These are phyloP conservation scores for Musca domestica DNA, from an alignment of 1,140 invertebrate species.

Conservation along the genomic window DNA sequence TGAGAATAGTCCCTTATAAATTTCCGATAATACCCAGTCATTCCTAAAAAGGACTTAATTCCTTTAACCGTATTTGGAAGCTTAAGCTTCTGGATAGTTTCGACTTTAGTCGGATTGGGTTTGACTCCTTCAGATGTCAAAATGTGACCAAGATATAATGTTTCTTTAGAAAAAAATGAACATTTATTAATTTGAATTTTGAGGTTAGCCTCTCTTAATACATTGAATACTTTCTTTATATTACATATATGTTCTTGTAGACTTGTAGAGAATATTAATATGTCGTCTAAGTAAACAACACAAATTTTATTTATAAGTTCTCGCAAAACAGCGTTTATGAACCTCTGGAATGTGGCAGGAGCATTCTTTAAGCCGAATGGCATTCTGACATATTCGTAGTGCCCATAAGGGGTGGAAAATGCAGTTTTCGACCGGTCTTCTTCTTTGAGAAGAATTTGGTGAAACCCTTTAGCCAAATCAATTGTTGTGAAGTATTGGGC, in stretches of 20 bases:
- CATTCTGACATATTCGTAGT: background rate
- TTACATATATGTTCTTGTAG: background rate
- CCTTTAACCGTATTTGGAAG: too few relatives aligned
- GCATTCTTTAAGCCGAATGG: background rate
- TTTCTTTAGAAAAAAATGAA: too few relatives aligned
- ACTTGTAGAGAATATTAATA: background rate
- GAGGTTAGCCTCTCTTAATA: too few relatives aligned
- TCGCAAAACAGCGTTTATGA: background rate
- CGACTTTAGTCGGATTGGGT: too few relatives aligned
- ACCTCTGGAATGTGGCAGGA: background rate
- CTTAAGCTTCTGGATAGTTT: too few relatives aligned
- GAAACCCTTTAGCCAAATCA: background rate
- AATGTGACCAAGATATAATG: too few relatives aligned
- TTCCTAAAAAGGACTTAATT: too few relatives aligned
- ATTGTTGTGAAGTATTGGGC: background rate
- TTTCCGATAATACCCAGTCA: too few relatives aligned
- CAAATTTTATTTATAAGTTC: background rate
- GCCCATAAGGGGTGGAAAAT: background rate
- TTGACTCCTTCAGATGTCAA: too few relatives aligned
- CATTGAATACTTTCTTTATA: background rate
- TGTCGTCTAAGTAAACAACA: too few relatives aligned
- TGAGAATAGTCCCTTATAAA: too few relatives aligned
- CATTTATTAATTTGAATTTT: too few relatives aligned
- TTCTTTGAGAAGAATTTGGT: background rate
- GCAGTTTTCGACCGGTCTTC: background rate